Conservation (phyloP, 2,113 vertebrate genomes). For the Sus scrofa region DNA sequence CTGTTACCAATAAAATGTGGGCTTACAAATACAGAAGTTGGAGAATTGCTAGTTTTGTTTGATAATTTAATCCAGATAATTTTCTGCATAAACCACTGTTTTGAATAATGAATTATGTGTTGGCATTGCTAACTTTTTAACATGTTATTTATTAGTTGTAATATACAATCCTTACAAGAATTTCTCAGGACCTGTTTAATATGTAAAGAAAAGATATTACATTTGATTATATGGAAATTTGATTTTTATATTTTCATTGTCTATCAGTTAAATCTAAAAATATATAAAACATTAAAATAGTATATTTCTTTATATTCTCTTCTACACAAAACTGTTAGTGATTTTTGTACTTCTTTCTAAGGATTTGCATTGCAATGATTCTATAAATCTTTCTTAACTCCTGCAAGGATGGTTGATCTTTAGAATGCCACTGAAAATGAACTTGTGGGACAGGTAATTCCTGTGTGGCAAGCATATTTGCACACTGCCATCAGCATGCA, state of each 20-base stretch:
- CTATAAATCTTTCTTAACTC: constrained; percentile 76
- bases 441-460: constrained; percentile 73
- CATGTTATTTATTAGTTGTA: background rate
- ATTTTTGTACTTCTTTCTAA: constrained; percentile 32
- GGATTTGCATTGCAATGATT: constrained; percentile 47
- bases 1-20: background rate
- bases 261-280: background rate
- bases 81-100: background rate
- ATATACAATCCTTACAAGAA: background rate
- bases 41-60: background rate
- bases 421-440: constrained; percentile 75
- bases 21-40: background rate
- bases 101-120: background rate
- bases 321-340: background rate
- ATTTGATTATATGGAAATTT: background rate
- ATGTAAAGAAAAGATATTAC: background rate
- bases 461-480: constrained; percentile 73
- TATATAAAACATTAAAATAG: background rate
- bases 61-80: background rate
- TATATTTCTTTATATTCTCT: background rate
- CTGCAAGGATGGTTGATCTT: constrained; percentile 71
- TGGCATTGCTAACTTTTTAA: background rate
- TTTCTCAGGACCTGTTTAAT: background rate
- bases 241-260: background rate
- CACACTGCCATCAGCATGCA: constrained; percentile 71